Conservation (phyloP, 2,797 vertebrate genomes). For the Melanogrammus aeglefinus region DNA sequence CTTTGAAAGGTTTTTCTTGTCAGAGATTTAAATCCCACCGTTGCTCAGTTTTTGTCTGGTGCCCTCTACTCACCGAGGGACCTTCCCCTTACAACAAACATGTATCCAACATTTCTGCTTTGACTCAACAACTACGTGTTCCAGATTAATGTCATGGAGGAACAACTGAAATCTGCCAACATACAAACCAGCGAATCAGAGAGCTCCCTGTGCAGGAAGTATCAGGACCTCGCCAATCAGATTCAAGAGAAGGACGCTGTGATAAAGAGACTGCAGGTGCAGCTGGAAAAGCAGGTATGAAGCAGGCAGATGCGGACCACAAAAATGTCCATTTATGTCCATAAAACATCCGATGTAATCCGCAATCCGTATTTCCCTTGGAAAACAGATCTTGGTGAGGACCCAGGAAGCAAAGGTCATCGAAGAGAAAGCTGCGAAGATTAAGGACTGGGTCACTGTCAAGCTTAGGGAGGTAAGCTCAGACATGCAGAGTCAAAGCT, state of each 20-base stretch:
- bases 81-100: neutral
- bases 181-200: slow-evolving; percentile 79
- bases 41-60: slow-evolving; percentile 26
- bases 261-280: slow-evolving; percentile 81
- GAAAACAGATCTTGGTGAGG: slow-evolving; percentile 81
- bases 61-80: neutral
- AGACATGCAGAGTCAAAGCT: slow-evolving; percentile 22
- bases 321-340: slow-evolving; percentile 55
- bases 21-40: slow-evolving; percentile 11
- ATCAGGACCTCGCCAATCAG: slow-evolving; percentile 80
- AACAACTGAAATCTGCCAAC: slow-evolving; percentile 84
- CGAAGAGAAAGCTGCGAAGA: slow-evolving; percentile 94
- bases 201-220: slow-evolving; percentile 77
- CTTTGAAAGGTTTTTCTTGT: slow-evolving; percentile 25
- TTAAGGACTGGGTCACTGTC: slow-evolving; percentile 94
- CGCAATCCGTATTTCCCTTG: slow-evolving; percentile 38
- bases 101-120: neutral
- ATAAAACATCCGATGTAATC: slow-evolving; percentile 40
- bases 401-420: slow-evolving; percentile 89
- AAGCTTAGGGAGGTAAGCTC: slow-evolving; percentile 86
- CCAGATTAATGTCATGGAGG: slow-evolving; percentile 89
- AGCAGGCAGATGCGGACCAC: slow-evolving; percentile 33
- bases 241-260: slow-evolving; percentile 79
- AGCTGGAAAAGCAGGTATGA: slow-evolving; percentile 89
- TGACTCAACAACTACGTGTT: slow-evolving; percentile 41